Base-by-base conservation (phyloP, 2,113 vertebrate genomes). In the Oreotrochilus melanogaster region DNA sequence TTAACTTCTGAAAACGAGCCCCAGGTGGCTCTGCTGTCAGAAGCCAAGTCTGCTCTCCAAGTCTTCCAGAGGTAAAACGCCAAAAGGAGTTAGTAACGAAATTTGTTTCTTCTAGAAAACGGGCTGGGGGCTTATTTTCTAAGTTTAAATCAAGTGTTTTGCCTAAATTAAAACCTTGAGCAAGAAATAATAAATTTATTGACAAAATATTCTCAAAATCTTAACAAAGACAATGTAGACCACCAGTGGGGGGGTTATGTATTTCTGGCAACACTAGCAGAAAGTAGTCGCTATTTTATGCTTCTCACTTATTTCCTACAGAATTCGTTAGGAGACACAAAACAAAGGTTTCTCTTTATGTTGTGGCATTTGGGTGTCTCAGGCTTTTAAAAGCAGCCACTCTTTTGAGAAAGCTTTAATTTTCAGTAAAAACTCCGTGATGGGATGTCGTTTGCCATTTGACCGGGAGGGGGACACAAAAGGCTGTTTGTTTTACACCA, bases 201-300 rank as follows among this genome's bases (percentile, higher is more conserved):
- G 33, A 9, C 15, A 37, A 24, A 25, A 21, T 35, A 12, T 5
- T 28, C 23, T 43, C 39, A 33, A 24, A 15, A 43, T 37, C 5
- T 9, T 24, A 5, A 45, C 8, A 15, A 83, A 62, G 28, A 7
- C 8, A 14, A 0, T 24, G n/a, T 39, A 50, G 2, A 11, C 15
- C 5, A 4, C 8, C 10, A 7, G 14, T 0, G 3, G 33, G 17
- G 17, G 7, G 7, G 39, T 39, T n/a, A n/a, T 0, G 0, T 9
- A 3, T 39, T 53, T 75, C 17, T 70, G 51, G 67, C 57, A 30
- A 18, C 7, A 2, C 12, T 5, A 3, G 18, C 9, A 25, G 39
- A 62, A 89, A 30, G 28, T 5, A 19, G 22, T 7, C 25, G 3
- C 48, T 56, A 33, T 7, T 25, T 43, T 8, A 2, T 0, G 1